Conservation (phyloP, 2,888 invertebrate species). For the Tiliacea citrago region DNA sequence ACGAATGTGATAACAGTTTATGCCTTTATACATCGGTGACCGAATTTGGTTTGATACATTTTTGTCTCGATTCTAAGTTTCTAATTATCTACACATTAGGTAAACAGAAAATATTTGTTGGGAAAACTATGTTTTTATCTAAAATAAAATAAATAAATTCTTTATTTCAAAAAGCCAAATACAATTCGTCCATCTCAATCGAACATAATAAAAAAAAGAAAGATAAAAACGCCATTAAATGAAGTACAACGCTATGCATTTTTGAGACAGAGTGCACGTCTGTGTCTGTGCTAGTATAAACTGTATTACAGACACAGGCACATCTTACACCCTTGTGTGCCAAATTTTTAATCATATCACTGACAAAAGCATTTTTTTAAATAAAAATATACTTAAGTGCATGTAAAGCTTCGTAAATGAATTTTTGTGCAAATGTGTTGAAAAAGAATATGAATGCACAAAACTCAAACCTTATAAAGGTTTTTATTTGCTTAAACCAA, state of each 20-base stretch:
- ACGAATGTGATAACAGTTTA: slow-evolving; percentile 28
- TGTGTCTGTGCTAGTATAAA: too few relatives aligned
- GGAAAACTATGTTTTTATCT: not conserved
- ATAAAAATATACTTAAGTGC: not conserved
- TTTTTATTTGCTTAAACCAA: not conserved
- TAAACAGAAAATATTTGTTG: not conserved
- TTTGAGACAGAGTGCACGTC: too few relatives aligned
- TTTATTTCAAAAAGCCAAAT: too few relatives aligned
- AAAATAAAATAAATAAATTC: too few relatives aligned
- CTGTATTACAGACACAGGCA: too few relatives aligned
- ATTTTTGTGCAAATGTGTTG: not conserved
- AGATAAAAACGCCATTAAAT: too few relatives aligned
- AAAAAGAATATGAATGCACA: not conserved
- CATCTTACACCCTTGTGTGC: too few relatives aligned
- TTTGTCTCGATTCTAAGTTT: not conserved
- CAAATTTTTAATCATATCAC: not conserved
- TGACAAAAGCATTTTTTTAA: too few relatives aligned
- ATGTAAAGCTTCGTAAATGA: too few relatives aligned
- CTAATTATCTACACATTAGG: not conserved
- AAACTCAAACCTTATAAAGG: not conserved
- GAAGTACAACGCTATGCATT: too few relatives aligned
- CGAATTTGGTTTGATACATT: not conserved
- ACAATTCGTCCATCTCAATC: too few relatives aligned
- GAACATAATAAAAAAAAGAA: too few relatives aligned
- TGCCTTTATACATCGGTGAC: slow-evolving; percentile 1